These are phyloP conservation scores for Barnardius zonarius DNA, from an alignment of 2,113 vertebrate genomes.

Conservation along the genomic window DNA sequence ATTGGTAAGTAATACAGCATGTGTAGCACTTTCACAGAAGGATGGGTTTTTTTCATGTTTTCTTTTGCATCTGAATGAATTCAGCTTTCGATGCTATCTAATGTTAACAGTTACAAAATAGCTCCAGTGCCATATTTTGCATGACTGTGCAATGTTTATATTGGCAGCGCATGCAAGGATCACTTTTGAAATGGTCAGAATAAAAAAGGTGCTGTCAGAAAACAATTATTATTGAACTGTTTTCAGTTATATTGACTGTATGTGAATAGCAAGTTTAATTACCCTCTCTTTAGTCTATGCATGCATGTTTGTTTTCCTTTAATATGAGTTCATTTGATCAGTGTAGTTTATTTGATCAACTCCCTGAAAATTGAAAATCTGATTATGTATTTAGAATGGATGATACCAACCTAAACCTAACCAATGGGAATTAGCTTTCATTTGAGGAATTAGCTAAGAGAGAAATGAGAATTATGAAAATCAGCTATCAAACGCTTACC, in stretches of 20 bases:
- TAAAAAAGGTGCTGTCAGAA: neutral
- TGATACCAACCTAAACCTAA: neutral
- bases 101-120: neutral
- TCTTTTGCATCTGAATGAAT: neutral
- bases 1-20: neutral
- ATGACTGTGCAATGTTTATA: neutral
- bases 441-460: neutral
- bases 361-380: neutral
- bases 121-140: neutral
- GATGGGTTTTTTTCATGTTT: neutral
- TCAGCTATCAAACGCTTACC: neutral
- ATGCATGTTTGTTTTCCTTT: neutral
- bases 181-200: neutral
- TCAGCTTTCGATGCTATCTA: neutral
- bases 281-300: neutral
- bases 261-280: neutral
- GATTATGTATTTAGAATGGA: neutral
- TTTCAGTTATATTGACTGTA: neutral
- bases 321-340: neutral
- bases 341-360: neutral
- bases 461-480: neutral
- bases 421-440: neutral
- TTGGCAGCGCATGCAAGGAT: neutral
- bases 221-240: neutral
- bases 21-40: neutral